A percentile compares a stretch with the other conserved stretches of the same genome.
phyloP scores from a whole-genome alignment of 2,797 vertebrate species.

The Schizopygopsis pylzovi region DNA sequence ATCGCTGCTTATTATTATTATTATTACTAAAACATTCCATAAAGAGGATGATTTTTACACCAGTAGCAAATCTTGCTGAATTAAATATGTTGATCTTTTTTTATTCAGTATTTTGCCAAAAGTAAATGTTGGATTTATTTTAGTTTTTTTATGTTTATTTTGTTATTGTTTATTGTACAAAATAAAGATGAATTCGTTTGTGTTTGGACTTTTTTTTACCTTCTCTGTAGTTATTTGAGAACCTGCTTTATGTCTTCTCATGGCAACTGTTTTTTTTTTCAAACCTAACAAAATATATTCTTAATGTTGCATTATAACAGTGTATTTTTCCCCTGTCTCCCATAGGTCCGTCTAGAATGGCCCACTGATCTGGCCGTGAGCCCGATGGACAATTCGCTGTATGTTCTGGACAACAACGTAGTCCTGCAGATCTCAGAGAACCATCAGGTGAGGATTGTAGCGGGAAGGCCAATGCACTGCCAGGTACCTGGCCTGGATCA shows the following conservation, averaged over 20 bases:
- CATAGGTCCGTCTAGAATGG: constrained; percentile 95
- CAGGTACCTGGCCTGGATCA: constrained; percentile 97
- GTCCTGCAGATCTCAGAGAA: constrained; percentile 98
- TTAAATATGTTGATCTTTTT: too few relatives aligned
- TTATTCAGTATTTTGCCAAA: too few relatives aligned
- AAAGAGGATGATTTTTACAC: not conserved
- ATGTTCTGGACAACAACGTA: constrained; percentile 96
- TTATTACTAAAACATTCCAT: not conserved
- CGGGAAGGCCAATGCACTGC: constrained; percentile 97
- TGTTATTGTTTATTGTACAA: too few relatives aligned
- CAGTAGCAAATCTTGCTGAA: too few relatives aligned
- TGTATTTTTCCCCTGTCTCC: constrained; percentile 32
- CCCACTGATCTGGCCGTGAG: constrained; percentile 95
- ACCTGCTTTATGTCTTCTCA: not conserved
- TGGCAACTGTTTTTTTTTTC: not conserved
- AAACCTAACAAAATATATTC: not conserved
- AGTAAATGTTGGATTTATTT: too few relatives aligned
- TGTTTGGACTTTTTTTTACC: too few relatives aligned
- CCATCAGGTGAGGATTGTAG: constrained; percentile 96
- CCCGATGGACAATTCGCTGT: constrained; percentile 97
- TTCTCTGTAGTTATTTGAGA: not conserved
- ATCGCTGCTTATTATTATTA: too few relatives aligned
- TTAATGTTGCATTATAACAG: not conserved
- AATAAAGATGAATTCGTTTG: too few relatives aligned
- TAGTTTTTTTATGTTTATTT: too few relatives aligned